Percentiles rank a stretch among this genome's conserved stretches.
Conservation (phyloP, 2,888 invertebrate genomes). For the Lasioglossum figueresi region DNA sequence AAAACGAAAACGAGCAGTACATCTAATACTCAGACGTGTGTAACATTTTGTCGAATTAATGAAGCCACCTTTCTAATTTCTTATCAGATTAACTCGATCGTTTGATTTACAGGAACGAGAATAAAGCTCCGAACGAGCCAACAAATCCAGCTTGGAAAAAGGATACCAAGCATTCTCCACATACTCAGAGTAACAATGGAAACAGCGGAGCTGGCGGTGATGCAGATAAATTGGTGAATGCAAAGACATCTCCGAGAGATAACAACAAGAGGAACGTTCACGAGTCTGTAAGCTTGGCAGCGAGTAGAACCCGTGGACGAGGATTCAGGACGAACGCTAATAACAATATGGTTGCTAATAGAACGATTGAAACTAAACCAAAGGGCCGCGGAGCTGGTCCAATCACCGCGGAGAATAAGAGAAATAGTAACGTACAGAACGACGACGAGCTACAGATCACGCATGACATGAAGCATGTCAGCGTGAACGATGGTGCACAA, state of each 20-base stretch:
- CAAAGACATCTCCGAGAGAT: conserved; percentile 73
- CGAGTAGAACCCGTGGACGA: conserved; percentile 79
- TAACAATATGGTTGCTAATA: conserved; percentile 78
- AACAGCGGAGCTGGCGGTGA: conserved; percentile 72
- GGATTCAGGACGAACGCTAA: conserved; percentile 80
- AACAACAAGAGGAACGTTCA: conserved; percentile 77
- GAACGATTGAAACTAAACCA: conserved; percentile 77
- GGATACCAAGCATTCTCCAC: conserved; percentile 73
- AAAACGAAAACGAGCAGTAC: conserved; percentile 72
- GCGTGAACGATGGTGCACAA: conserved; percentile 73
- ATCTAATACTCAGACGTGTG: conserved; percentile 73
- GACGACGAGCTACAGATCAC: conserved; percentile 78
- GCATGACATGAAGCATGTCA: conserved; percentile 80
- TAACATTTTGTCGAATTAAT: conserved; percentile 41
- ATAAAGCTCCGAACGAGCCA: conserved; percentile 78
- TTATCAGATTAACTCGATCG: background rate
- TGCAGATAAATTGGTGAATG: conserved; percentile 69
- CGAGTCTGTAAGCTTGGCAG: conserved; percentile 76
- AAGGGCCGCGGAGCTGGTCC: conserved; percentile 79
- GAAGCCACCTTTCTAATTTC: background rate
- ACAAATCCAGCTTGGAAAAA: conserved; percentile 80
- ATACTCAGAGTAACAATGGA: conserved; percentile 76
- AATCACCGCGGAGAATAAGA: conserved; percentile 74
- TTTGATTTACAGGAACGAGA: conserved; percentile 76
- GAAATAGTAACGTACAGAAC: conserved; percentile 73